These are phyloP conservation scores for Anolis carolinensis DNA, from an alignment of 2,113 vertebrate genomes.

Conservation along the genomic window DNA sequence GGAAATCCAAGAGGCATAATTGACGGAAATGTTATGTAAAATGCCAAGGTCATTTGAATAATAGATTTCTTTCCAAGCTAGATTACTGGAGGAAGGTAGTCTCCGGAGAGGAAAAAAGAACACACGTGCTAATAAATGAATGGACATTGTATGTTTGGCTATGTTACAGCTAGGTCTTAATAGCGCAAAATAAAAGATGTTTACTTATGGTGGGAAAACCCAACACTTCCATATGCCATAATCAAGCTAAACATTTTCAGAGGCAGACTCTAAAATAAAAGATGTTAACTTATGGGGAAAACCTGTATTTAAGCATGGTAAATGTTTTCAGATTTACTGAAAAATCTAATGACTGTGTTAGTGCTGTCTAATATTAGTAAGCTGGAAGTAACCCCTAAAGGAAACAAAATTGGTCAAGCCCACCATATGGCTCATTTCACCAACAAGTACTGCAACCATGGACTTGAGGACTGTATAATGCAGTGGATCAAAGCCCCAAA, in stretches of 20 bases:
- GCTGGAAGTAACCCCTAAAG: conserved; percentile 16
- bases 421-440: neutral
- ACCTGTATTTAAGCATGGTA: neutral
- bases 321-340: neutral
- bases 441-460: neutral
- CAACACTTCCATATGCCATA: neutral
- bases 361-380: conserved; percentile 38
- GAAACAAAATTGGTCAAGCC: neutral
- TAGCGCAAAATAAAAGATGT: conserved; percentile 54
- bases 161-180: conserved; percentile 59
- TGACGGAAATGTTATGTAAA: conserved; percentile 26
- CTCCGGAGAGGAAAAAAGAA: conserved; percentile 31
- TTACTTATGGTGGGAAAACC: conserved; percentile 8
- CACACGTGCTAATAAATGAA: conserved; percentile 69
- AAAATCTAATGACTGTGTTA: conserved; percentile 34
- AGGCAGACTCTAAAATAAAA: conserved; percentile 47
- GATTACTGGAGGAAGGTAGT: conserved; percentile 58
- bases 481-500: too few relatives aligned
- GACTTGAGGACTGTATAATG: neutral
- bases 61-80: conserved; percentile 54
- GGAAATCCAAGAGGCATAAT: conserved; percentile 43
- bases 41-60: conserved; percentile 45
- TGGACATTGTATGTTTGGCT: conserved; percentile 64
- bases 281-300: conserved; percentile 25
- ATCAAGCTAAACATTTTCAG: conserved; percentile 20